Evolutionary conservation across 2,797 vertebrate species (phyloP).

Genomic region (Halcyon smyrnensis): DNA sequence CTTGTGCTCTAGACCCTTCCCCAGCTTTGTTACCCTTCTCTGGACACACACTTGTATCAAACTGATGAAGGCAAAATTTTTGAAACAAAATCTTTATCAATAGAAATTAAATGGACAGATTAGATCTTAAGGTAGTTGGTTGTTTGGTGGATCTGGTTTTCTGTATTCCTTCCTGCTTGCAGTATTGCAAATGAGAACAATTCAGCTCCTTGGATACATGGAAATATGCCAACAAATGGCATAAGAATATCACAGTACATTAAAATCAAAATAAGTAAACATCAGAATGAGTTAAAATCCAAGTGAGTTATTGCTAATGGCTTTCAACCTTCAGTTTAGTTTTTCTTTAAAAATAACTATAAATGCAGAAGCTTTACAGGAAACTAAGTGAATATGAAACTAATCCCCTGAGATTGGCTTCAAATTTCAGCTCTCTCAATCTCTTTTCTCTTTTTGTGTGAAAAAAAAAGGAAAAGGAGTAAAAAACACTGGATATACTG

Average conservation of each 20-base stretch:
- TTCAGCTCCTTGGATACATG: background rate
- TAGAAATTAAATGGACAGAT: background rate
- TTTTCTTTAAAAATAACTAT: constrained; percentile 70
- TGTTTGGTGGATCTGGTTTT: background rate
- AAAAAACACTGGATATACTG: background rate
- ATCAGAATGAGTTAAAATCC: constrained; percentile 69
- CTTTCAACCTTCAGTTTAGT: constrained; percentile 41
- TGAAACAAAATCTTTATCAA: background rate
- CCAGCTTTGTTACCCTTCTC: background rate
- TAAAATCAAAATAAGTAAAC: constrained; percentile 75
- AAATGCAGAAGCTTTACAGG: constrained; percentile 48
- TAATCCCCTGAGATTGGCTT: constrained; percentile 66
- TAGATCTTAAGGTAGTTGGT: background rate
- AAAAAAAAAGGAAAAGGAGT: constrained; percentile 62
- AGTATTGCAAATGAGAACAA: constrained; percentile 12
- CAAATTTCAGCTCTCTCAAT: constrained; percentile 64
- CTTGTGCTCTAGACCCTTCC: background rate
- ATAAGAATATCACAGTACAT: constrained; percentile 72
- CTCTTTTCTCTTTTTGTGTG: constrained; percentile 24
- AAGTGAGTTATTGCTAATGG: constrained; percentile 55
- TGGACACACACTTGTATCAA: background rate
- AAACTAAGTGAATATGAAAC: constrained; percentile 69
- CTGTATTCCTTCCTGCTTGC: background rate
- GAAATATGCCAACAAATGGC: constrained; percentile 46
- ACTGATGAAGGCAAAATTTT: background rate